Evolutionary conservation across 2,797 vertebrate species (phyloP).

Genomic region (Paramormyrops hopkinsi): DNA sequence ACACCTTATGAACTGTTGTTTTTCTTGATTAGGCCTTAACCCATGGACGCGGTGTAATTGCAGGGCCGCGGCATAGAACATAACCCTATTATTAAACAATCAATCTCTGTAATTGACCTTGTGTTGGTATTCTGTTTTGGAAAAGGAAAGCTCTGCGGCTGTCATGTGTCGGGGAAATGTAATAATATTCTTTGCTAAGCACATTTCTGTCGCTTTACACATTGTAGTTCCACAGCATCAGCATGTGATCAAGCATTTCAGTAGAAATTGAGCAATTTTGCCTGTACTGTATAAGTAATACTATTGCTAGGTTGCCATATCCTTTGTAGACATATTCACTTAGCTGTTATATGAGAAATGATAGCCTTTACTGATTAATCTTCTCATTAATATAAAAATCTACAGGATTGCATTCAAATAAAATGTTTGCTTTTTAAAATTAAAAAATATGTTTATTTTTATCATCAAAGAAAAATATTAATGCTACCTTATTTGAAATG

Average conservation of each 20-base stretch:
- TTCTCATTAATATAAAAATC: neutral
- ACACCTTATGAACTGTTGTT: slow-evolving; percentile 20
- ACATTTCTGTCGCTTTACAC: slow-evolving; percentile 22
- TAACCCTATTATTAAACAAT: slow-evolving; percentile 26
- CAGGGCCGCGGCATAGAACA: slow-evolving; percentile 18
- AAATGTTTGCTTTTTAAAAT: neutral
- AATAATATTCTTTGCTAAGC: slow-evolving; percentile 23
- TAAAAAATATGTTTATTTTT: neutral
- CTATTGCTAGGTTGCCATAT: neutral
- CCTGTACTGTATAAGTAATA: neutral
- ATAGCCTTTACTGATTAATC: neutral
- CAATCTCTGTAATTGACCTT: slow-evolving; percentile 24
- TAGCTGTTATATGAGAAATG: neutral
- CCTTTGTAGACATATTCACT: neutral
- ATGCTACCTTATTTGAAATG: neutral
- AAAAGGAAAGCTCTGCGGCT: slow-evolving; percentile 7
- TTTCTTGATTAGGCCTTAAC: slow-evolving; percentile 21
- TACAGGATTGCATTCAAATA: neutral
- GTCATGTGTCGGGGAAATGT: slow-evolving; percentile 17
- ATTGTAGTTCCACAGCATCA: neutral
- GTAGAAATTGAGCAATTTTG: neutral
- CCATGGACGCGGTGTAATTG: slow-evolving; percentile 13
- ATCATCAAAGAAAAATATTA: neutral
- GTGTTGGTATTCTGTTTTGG: slow-evolving; percentile 22
- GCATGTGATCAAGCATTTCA: neutral